phyloP scores from a whole-genome alignment of 2,797 vertebrate genomes.

The Enteromius anoplus region DNA sequence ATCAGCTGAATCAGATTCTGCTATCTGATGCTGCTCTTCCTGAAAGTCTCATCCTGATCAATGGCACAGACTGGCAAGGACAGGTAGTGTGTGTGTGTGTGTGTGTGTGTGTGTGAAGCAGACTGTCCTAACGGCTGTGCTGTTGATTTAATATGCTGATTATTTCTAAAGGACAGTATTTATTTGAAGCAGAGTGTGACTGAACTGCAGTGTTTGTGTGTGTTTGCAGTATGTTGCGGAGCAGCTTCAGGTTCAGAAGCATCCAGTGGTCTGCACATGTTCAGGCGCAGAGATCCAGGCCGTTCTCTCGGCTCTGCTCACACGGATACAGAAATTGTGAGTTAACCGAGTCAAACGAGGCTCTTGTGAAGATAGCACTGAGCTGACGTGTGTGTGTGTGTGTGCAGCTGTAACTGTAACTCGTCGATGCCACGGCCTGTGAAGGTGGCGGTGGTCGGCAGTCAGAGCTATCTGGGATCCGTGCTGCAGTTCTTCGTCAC shows the following conservation, averaged over 20 bases:
- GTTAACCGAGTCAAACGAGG: constrained; percentile 60
- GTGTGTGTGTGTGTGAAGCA: constrained; percentile 46
- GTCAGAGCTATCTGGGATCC: constrained; percentile 91
- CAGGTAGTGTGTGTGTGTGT: constrained; percentile 79
- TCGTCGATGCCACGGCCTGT: constrained; percentile 92
- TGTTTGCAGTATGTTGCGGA: constrained; percentile 86
- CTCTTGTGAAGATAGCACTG: neutral
- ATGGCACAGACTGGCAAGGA: constrained; percentile 93
- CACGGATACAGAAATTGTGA: constrained; percentile 98
- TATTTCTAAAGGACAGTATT: neutral
- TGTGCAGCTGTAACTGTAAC: constrained; percentile 94
- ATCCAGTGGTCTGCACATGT: constrained; percentile 92
- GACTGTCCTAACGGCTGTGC: neutral
- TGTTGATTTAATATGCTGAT: neutral
- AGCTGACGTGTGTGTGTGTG: constrained; percentile 20
- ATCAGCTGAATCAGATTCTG: constrained; percentile 95
- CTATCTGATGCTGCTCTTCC: constrained; percentile 90
- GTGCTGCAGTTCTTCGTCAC: constrained; percentile 96
- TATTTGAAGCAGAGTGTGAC: neutral
- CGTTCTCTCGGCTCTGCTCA: constrained; percentile 90
- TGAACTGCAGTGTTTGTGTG: neutral
- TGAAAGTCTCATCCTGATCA: constrained; percentile 92
- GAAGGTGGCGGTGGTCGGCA: constrained; percentile 91
- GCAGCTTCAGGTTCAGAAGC: constrained; percentile 91
- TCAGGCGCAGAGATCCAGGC: constrained; percentile 93